Percentiles rank a stretch among this genome's conserved stretches.
These are phyloP conservation scores for Acanthochromis polyacanthus DNA, from an alignment of 2,113 vertebrate species.

Conservation along the genomic window DNA sequence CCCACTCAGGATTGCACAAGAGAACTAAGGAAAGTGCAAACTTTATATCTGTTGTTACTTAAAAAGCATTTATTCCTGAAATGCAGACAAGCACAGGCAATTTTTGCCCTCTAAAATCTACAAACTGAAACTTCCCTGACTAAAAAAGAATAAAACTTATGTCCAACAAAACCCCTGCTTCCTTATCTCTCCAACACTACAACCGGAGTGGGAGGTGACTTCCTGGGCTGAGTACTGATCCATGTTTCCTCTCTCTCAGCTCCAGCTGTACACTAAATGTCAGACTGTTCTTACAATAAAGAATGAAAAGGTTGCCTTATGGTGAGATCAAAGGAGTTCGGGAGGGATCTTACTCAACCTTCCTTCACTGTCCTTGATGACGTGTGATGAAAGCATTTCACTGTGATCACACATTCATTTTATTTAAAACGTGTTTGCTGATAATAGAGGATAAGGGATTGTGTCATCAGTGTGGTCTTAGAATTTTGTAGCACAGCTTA, in stretches of 20 bases:
- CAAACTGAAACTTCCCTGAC: background rate
- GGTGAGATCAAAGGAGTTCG: background rate
- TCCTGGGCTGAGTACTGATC: constrained; percentile 67
- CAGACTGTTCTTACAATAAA: constrained; percentile 31
- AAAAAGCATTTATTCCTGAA: background rate
- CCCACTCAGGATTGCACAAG: constrained; percentile 23
- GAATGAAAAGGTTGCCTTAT: constrained; percentile 28
- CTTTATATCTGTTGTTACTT: background rate
- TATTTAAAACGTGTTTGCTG: background rate
- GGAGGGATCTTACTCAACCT: background rate
- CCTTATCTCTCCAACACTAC: constrained; percentile 65
- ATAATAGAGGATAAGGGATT: background rate
- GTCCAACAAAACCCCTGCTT: constrained; percentile 37
- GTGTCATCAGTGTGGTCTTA: background rate
- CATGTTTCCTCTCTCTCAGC: constrained; percentile 66
- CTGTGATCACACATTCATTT: background rate
- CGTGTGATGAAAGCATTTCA: background rate
- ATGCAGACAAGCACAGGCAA: background rate
- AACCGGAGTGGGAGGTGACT: constrained; percentile 67
- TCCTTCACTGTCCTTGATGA: background rate
- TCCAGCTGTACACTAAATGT: constrained; percentile 31
- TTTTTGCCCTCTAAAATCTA: constrained; percentile 3
- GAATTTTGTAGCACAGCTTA: background rate
- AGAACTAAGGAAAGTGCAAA: background rate
- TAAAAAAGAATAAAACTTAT: constrained; percentile 23